phyloP scores from a whole-genome alignment of 1,140 invertebrate species.

The Wasmannia auropunctata region DNA sequence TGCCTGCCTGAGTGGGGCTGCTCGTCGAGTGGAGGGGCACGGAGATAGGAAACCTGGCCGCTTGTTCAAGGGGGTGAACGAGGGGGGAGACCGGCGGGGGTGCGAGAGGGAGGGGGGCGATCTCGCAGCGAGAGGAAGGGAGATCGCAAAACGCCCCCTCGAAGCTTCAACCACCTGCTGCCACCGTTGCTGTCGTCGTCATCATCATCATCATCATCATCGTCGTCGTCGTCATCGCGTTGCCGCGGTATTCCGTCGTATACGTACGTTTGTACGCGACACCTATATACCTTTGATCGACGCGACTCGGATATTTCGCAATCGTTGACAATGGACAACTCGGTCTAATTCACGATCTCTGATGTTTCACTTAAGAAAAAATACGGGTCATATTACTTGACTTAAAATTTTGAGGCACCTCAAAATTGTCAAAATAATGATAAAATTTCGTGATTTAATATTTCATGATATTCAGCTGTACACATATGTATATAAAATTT shows the following conservation, averaged over 20 bases:
- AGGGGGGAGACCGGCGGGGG: constrained; percentile 23
- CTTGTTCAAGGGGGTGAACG: not conserved
- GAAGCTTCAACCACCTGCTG: constrained; percentile 81
- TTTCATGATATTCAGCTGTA: not conserved
- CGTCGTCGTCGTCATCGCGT: not conserved
- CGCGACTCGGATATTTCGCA: not conserved
- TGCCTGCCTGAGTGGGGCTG: constrained; percentile 29
- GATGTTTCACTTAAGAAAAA: not conserved
- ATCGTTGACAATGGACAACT: not conserved
- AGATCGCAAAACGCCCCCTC: constrained; percentile 78
- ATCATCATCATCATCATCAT: not conserved
- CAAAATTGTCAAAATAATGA: too few species aligned
- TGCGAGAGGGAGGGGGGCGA: not conserved
- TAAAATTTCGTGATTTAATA: not conserved
- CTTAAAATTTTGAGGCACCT: not conserved
- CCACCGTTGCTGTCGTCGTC: constrained; percentile 52
- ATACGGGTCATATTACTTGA: not conserved
- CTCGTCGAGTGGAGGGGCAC: constrained; percentile 31
- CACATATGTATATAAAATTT: not conserved
- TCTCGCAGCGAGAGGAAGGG: constrained; percentile 47
- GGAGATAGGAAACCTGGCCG: constrained; percentile 11
- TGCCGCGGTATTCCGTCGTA: not conserved
- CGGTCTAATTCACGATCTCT: not conserved
- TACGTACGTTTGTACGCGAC: not conserved
- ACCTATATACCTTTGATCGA: not conserved